Percentiles rank a stretch among this genome's conserved stretches.
Evolutionary conservation across 2,113 vertebrate genomes (phyloP).

Genomic region (Poecilia latipinna): DNA sequence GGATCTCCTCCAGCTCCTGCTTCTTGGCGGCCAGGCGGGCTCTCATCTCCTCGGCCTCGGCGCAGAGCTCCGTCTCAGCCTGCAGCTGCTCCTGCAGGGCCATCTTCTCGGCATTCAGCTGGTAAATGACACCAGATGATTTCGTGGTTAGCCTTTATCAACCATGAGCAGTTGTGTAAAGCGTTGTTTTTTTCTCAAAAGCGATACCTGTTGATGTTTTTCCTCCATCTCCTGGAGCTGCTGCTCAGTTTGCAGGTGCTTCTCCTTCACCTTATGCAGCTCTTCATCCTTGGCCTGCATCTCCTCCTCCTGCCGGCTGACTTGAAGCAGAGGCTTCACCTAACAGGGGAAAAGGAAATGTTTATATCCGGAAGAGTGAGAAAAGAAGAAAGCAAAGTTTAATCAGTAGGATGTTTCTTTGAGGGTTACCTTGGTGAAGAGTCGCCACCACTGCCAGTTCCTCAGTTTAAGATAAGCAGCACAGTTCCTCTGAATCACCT

Average conservation of each 20-base stretch:
- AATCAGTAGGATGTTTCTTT: background rate
- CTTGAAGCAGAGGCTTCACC: constrained; percentile 97
- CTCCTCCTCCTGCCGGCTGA: constrained; percentile 96
- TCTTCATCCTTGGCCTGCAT: constrained; percentile 97
- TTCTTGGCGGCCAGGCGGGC: constrained; percentile 93
- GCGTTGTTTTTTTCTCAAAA: background rate
- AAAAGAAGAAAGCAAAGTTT: rapidly evolving
- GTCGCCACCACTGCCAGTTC: constrained; percentile 99
- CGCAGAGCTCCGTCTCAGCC: constrained; percentile 95
- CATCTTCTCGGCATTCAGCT: constrained; percentile 91
- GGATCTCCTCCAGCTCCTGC: constrained; percentile 97
- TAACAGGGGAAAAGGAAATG: constrained; percentile 47
- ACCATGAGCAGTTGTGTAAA: background rate
- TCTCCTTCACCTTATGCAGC: constrained; percentile 90
- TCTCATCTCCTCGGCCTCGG: constrained; percentile 96
- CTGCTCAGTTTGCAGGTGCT: constrained; percentile 86
- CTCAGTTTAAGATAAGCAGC: constrained; percentile 97
- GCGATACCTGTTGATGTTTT: constrained; percentile 88
- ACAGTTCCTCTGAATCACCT: constrained; percentile 98
- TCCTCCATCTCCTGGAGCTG: constrained; percentile 87
- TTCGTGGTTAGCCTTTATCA: background rate
- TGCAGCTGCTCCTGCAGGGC: constrained; percentile 98
- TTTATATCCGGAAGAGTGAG: too few species aligned
- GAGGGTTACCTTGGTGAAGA: constrained; percentile 93
- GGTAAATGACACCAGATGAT: too few species aligned